These are phyloP conservation scores for Porites lutea DNA, from an alignment of 64 coral and sea anemone species.

Conservation along the genomic window DNA sequence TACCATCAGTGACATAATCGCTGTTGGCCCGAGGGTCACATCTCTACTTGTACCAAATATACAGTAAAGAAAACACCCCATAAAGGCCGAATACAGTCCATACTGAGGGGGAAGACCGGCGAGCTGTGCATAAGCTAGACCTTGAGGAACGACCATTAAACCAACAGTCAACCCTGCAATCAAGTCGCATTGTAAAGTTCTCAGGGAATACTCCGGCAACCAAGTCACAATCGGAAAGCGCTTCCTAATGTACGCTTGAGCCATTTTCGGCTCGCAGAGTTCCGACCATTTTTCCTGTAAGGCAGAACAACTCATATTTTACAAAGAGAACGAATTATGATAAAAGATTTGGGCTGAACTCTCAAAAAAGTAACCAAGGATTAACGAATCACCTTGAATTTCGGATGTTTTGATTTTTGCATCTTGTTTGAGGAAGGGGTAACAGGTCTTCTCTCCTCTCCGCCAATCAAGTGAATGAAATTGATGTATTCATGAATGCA, in stretches of 20 bases:
- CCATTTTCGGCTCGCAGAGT: conserved; percentile 52
- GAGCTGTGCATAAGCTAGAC: conserved; percentile 83
- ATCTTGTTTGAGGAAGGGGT: conserved; percentile 12
- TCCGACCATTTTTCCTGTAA: conserved; percentile 83
- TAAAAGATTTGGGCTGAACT: neutral
- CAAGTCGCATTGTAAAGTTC: conserved; percentile 74
- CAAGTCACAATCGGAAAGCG: conserved; percentile 80
- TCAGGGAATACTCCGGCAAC: conserved; percentile 71
- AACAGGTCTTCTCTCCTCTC: neutral
- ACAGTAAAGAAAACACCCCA: conserved; percentile 94
- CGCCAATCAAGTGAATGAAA: conserved; percentile 22
- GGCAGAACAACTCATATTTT: conserved; percentile 56
- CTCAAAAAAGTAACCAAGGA: neutral
- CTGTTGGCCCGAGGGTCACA: conserved; percentile 83
- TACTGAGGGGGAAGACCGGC: conserved; percentile 83
- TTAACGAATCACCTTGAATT: conserved; percentile 11
- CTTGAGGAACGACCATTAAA: conserved; percentile 93
- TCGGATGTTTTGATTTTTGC: conserved; percentile 29
- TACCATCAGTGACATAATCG: conserved; percentile 94
- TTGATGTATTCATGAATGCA: conserved; percentile 37
- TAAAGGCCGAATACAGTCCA: conserved; percentile 90
- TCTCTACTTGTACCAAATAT: conserved; percentile 96
- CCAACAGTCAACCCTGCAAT: conserved; percentile 90
- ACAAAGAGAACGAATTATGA: neutral
- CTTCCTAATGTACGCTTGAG: conserved; percentile 60